These are phyloP conservation scores for Euzophera pinguis DNA, from an alignment of 2,888 invertebrate species.

Conservation along the genomic window DNA sequence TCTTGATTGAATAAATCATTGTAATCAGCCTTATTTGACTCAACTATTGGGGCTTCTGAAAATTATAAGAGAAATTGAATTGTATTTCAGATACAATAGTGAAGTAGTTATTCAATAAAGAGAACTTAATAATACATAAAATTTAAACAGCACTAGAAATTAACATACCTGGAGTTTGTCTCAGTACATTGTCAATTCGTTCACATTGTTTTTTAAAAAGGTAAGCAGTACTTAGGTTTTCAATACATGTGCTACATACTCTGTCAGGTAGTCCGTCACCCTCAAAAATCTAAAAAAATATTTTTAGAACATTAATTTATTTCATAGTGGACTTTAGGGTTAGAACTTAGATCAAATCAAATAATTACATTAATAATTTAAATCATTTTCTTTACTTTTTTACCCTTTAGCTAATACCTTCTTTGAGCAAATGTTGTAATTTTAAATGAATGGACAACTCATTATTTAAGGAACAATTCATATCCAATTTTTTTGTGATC, in stretches of 20 bases:
- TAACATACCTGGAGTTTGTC: conserved; percentile 53
- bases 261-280: conserved; percentile 68
- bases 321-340: neutral
- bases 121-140: too few relatives aligned
- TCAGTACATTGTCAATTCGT: conserved; percentile 54
- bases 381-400: too few relatives aligned
- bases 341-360: too few relatives aligned
- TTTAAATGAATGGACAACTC: too few relatives aligned
- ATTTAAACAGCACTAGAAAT: too few relatives aligned
- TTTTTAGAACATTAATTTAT: neutral
- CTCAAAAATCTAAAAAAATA: conserved; percentile 57
- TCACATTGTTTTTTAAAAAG: conserved; percentile 72
- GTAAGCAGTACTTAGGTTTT: conserved; percentile 69
- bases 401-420: too few relatives aligned
- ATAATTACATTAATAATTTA: too few relatives aligned
- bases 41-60: conserved; percentile 51
- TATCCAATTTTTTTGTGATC: too few relatives aligned
- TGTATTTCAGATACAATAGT: too few relatives aligned
- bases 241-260: conserved; percentile 68
- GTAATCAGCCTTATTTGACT: conserved; percentile 49
- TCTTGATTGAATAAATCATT: conserved; percentile 62
- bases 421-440: too few relatives aligned
- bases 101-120: too few relatives aligned
- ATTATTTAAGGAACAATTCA: too few relatives aligned
- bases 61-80: conserved; percentile 2